Conservation (phyloP, 92 coral and sea anemone genomes). For the Palythoa grandis region DNA sequence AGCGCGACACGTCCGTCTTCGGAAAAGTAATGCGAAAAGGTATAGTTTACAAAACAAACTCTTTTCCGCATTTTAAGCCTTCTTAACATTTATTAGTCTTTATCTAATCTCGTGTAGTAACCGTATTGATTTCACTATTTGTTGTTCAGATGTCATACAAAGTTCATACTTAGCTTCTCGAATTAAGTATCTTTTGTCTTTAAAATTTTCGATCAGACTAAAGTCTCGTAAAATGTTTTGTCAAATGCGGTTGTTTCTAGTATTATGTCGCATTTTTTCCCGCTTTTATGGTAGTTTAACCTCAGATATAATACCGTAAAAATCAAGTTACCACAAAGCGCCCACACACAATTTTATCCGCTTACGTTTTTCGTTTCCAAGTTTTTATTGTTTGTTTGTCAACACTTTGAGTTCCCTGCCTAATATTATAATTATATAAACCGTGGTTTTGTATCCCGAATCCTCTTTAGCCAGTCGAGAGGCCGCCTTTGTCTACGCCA, state of each 20-base stretch:
- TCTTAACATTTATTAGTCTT: not conserved
- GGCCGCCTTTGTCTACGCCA: slow-evolving; percentile 95
- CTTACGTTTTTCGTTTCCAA: not conserved
- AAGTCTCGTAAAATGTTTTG: not conserved
- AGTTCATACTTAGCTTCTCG: slow-evolving; percentile 8
- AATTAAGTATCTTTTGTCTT: slow-evolving; percentile 23
- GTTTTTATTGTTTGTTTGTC: not conserved
- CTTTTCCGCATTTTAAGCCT: not conserved
- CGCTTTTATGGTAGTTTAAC: not conserved
- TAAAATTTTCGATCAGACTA: not conserved
- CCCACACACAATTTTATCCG: not conserved
- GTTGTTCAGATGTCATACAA: slow-evolving; percentile 25
- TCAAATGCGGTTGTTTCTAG: not conserved
- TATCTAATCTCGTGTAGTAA: not conserved
- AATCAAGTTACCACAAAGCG: not conserved
- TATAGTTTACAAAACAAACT: slow-evolving; percentile 15
- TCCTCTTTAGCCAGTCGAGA: slow-evolving; percentile 82
- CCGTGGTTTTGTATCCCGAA: not conserved
- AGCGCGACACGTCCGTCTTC: slow-evolving; percentile 89
- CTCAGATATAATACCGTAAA: not conserved
- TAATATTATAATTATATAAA: not conserved
- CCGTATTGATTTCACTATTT: slow-evolving; percentile 35
- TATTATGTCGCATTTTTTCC: not conserved
- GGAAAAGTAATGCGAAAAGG: slow-evolving; percentile 95
- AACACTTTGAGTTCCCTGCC: not conserved